Evolutionary conservation across 2,888 invertebrate species (phyloP).

Genomic region (Macrophya annulata): DNA sequence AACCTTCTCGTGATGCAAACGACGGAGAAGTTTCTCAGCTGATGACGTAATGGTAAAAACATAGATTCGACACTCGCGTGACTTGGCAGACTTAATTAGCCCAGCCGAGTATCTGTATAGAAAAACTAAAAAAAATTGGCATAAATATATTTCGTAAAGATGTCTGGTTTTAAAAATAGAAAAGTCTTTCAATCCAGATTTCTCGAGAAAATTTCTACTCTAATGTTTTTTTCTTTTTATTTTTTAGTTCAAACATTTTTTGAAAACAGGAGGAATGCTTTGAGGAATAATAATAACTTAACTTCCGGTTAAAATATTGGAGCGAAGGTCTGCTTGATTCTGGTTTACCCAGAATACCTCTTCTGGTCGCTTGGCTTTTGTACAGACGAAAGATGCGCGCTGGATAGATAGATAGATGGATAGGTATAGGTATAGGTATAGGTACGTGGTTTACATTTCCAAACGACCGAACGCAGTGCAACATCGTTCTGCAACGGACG

Average conservation of each 20-base stretch:
- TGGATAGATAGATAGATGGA: not conserved
- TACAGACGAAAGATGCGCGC: not conserved
- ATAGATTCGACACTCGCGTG: not conserved
- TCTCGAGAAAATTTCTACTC: not conserved
- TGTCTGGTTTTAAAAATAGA: not conserved
- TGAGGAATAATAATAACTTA: slow-evolving; percentile 19
- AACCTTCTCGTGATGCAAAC: not conserved
- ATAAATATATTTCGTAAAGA: not conserved
- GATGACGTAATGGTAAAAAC: not conserved
- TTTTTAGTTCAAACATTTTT: not conserved
- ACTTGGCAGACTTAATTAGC: slow-evolving; percentile 12
- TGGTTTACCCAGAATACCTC: not conserved
- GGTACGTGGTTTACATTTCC: slow-evolving; percentile 48
- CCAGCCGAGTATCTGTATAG: not conserved
- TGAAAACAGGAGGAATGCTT: not conserved
- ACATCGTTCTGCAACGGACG: not conserved
- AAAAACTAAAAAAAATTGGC: not conserved
- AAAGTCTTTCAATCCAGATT: not conserved
- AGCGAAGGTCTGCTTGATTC: slow-evolving; percentile 2
- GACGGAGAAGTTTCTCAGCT: not conserved
- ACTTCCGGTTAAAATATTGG: slow-evolving; percentile 29
- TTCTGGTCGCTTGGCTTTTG: not conserved
- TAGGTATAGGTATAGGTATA: too few species aligned
- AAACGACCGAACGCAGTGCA: slow-evolving; percentile 36
- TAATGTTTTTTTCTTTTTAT: not conserved